Base-by-base conservation (phyloP, 1,140 invertebrate species). In the Drosophila truncata region DNA sequence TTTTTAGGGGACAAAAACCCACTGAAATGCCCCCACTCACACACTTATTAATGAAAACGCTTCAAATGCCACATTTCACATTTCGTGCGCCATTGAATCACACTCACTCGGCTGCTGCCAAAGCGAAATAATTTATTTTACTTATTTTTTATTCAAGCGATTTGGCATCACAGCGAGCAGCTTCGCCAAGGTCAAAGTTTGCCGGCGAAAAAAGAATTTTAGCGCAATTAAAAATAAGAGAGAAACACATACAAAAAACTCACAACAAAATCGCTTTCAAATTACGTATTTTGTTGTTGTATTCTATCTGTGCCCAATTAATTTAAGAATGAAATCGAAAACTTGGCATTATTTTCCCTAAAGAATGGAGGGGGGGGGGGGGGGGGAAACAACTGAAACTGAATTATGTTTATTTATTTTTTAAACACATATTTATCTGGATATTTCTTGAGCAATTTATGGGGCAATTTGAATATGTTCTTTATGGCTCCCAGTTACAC, bases 251-350 rank as follows among this genome's bases (percentile, higher is more conserved):
- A 35, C 33, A 35, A 35, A 13, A 35, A 35, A 78, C 49, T 33
- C n/a, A 69, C 58, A 77, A 66, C 57, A 74, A 71, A 82, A 73
- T 81, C 66, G 52, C 58, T 82, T 82, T 77, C 64, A 73, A 86
- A 87, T 87, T 77, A 82, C 83, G 82, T 80, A 57, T 49, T 57
- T 25, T 63, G 33, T 77, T 63, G 18, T 77, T 63, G 46, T 72
- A 20, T 63, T 78, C 29, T 33, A 33, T 52, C 49, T 87, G 60
- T 70, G 78, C 31, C 84, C 77, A 87, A 87, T 87, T 87, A 88
- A 88, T 87, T 87, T 83, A 88, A 88, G 80, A 83, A 87, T 83
- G 84, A 87, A 87, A 83, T 84, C 80, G 84, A 88, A 87, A 83
- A 80, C 80, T 83, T 79, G 70, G 80, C 83, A 80, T 64, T 82